phyloP scores from a whole-genome alignment of 2,113 vertebrate genomes.

The Megaceryle torquata region DNA sequence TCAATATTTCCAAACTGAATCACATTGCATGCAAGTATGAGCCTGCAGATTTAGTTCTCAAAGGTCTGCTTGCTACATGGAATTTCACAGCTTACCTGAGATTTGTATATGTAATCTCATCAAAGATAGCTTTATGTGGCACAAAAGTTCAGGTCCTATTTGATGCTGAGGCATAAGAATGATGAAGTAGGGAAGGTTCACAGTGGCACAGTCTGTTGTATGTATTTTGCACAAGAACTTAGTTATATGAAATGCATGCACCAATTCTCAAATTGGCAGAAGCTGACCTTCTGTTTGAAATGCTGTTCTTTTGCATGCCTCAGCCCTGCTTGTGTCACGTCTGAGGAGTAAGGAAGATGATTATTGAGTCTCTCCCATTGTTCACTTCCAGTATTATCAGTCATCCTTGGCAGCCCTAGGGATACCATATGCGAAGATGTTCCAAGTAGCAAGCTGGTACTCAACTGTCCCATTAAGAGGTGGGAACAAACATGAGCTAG shows the following conservation, averaged over 20 bases:
- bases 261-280: background rate
- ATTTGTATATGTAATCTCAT: background rate
- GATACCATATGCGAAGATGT: background rate
- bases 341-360: background rate
- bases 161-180: background rate
- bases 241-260: background rate
- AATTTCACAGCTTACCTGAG: background rate
- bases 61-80: background rate
- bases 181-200: background rate
- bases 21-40: background rate
- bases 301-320: slow-evolving; percentile 22
- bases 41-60: background rate
- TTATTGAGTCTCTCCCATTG: slow-evolving; percentile 17
- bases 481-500: background rate
- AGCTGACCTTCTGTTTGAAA: slow-evolving; percentile 22
- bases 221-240: background rate
- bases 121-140: background rate
- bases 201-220: background rate
- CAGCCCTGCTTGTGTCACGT: background rate
- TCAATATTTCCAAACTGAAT: background rate
- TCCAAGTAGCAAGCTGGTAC: background rate
- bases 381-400: slow-evolving; percentile 41
- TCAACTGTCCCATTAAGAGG: background rate
- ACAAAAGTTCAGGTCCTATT: background rate
- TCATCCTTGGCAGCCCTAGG: background rate